Evolutionary conservation across 2,888 invertebrate species (phyloP), one percentile per base, ranked within the genome.

Genomic region (Agelastica alni): DNA sequence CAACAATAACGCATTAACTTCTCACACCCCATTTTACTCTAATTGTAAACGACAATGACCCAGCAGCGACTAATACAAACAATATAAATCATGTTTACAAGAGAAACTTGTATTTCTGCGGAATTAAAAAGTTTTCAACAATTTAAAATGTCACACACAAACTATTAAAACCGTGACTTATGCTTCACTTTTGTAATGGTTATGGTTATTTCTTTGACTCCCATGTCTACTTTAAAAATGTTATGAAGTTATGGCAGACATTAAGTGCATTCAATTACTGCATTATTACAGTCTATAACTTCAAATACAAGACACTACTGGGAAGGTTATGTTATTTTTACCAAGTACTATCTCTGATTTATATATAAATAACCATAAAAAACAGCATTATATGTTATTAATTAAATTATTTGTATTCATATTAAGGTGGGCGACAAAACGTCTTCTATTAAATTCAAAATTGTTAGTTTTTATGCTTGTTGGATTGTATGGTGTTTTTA

Each of bases 121-220:
- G 32, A 32, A 9, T 49, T 49, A 49, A 52, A 46, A 16, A 52
- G 22, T 46, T 46, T 41, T 46, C 26, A 52, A 46, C 52, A 41
- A 46, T 52, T 37, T 30, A 7, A 44, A 52, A 45, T 52, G 52
- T 52, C 52, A 46, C 45, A 52, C 41, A 52, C 22, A 49, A 52
- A 37, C 52, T 51, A 51, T 43, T 51, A 51, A 51, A 51, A 18
- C 28, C 43, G 17, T 51, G 51, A 43, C 43, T 49, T 42, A 51
- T 41, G 39, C 31, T 46, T 32, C 26, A 45, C 52, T 52, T 41
- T 46, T 31, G 32, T 46, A 46, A 46, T 46, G 45, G 46, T 42
- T 52, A 41, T 32, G 34, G 41, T 41, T 46, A 46, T 46, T 39
- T 52, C 46, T 46, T 52, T 45, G 34, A 34, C 45, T 34, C 30